Evolutionary conservation across 2,113 vertebrate genomes (phyloP), one percentile per base, ranked within the genome.

Genomic region (Hypanus sabinus): DNA sequence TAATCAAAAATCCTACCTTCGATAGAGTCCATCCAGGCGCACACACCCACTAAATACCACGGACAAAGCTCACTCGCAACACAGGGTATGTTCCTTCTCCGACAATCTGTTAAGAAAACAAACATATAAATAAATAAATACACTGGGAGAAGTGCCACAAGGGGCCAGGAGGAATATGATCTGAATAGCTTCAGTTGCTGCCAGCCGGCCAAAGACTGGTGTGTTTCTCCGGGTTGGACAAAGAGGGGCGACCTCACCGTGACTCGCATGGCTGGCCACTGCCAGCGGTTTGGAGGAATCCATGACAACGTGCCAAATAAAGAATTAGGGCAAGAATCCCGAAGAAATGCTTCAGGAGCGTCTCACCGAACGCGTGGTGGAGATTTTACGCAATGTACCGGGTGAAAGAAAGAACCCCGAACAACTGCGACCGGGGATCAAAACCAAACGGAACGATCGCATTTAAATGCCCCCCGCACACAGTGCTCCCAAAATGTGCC

Each of bases 281-380:
- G 68, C 88, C 88, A 92, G 62, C 33, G 33, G 65, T 68, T 92
- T 92, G 14, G 3, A 71, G 68, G 90, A 92, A 92, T 70, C 90
- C 90, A 92, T 92, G 90, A 73, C 90, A 92, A 92, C 90, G 3
- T 92, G 90, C 65, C 90, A 90, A 62, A 87, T 60, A 46, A n/a
- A 55, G 14, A 55, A 88, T 3, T 0, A 5, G 46, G 46, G 62
- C 55, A 60, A 62, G 38, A 83, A 83, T 55, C 38, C 38, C 22
- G 62, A 9, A 36, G 33, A 46, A 71, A 38, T 1, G 68, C 33
- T 73, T 46, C 68, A 65, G 36, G 87, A 91, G 87, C 16, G 12
- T 91, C 57, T 92, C n/a, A 46, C 12, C 71, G 8, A 71, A 92
- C 68, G 68, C 11, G 90, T 38, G 68, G 9, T 46, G 36, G 38